Evolutionary conservation across 2,113 vertebrate genomes (phyloP).

Genomic region (Dromaius novaehollandiae): DNA sequence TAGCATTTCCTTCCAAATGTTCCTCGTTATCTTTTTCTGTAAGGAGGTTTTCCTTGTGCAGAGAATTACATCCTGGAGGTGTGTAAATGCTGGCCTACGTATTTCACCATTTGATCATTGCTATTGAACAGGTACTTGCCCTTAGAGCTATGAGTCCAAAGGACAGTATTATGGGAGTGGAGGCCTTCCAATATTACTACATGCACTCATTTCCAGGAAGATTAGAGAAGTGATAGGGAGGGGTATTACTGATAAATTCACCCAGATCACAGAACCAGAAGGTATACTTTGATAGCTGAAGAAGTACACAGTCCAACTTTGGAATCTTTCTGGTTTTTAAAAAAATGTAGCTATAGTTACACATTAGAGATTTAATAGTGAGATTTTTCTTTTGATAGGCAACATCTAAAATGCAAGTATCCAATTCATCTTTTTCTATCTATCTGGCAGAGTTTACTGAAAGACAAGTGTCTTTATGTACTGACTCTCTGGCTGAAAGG

Average conservation of each 20-base stretch:
- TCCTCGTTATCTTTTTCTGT: not conserved
- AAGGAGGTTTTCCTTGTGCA: not conserved
- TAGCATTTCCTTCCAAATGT: not conserved
- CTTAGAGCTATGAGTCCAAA: not conserved
- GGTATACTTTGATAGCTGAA: not conserved
- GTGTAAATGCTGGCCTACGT: no score
- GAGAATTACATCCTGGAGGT: not conserved
- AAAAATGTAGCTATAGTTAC: not conserved
- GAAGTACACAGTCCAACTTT: not conserved
- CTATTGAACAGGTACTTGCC: not conserved
- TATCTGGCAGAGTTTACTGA: not conserved
- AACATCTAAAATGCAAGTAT: not conserved
- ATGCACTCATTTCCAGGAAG: not conserved
- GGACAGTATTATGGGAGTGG: not conserved
- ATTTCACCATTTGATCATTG: not conserved
- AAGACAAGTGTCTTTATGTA: not conserved
- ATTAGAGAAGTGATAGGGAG: not conserved
- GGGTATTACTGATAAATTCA: not conserved
- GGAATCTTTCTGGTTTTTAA: not conserved
- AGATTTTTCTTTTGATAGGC: conserved; percentile 26
- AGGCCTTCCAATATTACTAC: not conserved
- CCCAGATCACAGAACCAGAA: not conserved
- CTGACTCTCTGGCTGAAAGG: not conserved
- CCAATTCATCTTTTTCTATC: not conserved
- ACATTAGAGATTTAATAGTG: not conserved